Conservation (phyloP, 1,140 invertebrate genomes). For the Trypoxylus dichotomus region DNA sequence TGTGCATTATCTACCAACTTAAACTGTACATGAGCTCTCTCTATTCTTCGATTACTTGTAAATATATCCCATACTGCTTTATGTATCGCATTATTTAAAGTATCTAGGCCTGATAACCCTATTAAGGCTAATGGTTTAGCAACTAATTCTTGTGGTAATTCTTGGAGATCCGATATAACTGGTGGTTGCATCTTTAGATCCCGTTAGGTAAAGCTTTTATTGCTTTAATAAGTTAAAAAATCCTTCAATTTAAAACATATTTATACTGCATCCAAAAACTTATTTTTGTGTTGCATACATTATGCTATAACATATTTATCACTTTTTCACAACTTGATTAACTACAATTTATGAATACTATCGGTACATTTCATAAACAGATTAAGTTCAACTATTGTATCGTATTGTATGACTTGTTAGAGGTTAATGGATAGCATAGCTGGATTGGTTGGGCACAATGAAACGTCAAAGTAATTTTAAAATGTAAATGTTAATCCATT, state of each 20-base stretch:
- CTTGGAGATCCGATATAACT: slow-evolving; percentile 42
- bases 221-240: too few relatives aligned
- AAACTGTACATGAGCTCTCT: slow-evolving; percentile 83
- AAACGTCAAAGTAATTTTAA: too few relatives aligned
- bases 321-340: too few relatives aligned
- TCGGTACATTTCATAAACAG: too few relatives aligned
- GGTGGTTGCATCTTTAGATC: neutral
- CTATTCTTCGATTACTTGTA: slow-evolving; percentile 74
- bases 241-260: neutral
- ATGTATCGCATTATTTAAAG: slow-evolving; percentile 81
- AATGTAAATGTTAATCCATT: too few relatives aligned
- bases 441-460: too few relatives aligned
- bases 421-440: too few relatives aligned
- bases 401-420: too few relatives aligned
- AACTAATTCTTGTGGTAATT: slow-evolving; percentile 75
- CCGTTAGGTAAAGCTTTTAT: too few relatives aligned
- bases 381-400: too few relatives aligned
- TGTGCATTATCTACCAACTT: slow-evolving; percentile 76
- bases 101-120: slow-evolving; percentile 83
- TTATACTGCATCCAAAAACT: too few relatives aligned
- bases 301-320: neutral
- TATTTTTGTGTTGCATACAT: neutral
- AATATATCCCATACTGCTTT: slow-evolving; percentile 92
- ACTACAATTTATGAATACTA: too few relatives aligned
- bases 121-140: slow-evolving; percentile 81